Conservation (phyloP, 2,888 invertebrate species). For the Empis stercorea region DNA sequence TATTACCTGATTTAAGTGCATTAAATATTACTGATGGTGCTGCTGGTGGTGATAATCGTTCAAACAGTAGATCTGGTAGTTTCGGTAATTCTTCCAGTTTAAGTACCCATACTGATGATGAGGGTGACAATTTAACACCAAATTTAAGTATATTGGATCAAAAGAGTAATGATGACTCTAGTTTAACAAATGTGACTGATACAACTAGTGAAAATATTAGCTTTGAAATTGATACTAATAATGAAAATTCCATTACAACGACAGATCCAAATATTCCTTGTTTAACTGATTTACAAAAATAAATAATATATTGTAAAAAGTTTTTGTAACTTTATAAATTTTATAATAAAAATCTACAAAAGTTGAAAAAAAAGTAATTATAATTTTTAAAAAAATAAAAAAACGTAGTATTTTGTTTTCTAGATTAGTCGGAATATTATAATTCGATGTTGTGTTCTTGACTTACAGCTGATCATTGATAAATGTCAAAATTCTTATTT, state of each 20-base stretch:
- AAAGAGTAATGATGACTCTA: slow-evolving; percentile 30
- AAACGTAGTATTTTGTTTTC: too few species aligned
- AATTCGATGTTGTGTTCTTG: too few species aligned
- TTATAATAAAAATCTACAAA: too few species aligned
- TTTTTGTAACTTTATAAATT: too few species aligned
- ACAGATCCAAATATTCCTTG: too few species aligned
- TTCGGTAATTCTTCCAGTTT: slow-evolving; percentile 9
- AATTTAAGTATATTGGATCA: slow-evolving; percentile 30
- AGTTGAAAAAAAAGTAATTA: too few species aligned
- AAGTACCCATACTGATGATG: slow-evolving; percentile 14
- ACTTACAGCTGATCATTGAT: too few species aligned
- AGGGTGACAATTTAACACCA: slow-evolving; percentile 22
- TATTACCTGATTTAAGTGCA: slow-evolving; percentile 25
- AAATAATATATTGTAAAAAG: too few species aligned
- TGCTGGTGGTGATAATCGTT: slow-evolving; percentile 3
- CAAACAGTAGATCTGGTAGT: slow-evolving; percentile 10
- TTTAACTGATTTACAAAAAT: too few species aligned
- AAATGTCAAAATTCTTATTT: too few species aligned
- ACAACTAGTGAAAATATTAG: slow-evolving; percentile 30
- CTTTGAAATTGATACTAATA: neutral
- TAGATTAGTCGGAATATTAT: too few species aligned
- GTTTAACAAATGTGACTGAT: slow-evolving; percentile 32
- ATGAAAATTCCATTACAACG: neutral
- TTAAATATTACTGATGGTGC: slow-evolving; percentile 17
- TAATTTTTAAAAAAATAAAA: too few species aligned